A percentile compares a stretch with the other conserved stretches of the same genome.
phyloP scores from a whole-genome alignment of 1,140 invertebrate species.

The Zeugodacus cucurbitae region DNA sequence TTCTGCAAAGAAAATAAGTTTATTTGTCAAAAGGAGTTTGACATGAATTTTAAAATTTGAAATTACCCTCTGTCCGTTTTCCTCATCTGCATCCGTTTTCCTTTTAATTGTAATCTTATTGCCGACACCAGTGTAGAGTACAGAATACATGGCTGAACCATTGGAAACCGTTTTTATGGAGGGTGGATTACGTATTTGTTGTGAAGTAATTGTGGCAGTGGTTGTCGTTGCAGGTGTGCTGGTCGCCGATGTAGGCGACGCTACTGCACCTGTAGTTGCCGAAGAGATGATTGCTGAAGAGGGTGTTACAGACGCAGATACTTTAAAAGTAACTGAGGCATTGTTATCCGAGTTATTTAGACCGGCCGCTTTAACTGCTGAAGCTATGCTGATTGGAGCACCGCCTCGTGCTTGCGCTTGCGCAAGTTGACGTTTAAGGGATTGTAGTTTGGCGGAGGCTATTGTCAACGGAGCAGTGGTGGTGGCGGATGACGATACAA shows the following conservation, averaged over 20 bases:
- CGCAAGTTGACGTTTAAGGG: slow-evolving; percentile 43
- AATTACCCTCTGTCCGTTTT: slow-evolving; percentile 40
- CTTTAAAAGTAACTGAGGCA: neutral
- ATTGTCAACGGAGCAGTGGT: slow-evolving; percentile 40
- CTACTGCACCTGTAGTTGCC: neutral
- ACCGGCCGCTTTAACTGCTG: neutral
- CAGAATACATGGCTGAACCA: slow-evolving; percentile 79
- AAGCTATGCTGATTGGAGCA: neutral
- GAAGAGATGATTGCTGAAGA: neutral
- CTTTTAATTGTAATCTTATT: slow-evolving; percentile 86
- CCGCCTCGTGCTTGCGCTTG: slow-evolving; percentile 27
- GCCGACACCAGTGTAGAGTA: slow-evolving; percentile 80
- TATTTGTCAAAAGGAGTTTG: neutral
- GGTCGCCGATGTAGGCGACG: neutral
- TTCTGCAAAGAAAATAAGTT: slow-evolving; percentile 19
- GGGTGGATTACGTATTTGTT: slow-evolving; percentile 47
- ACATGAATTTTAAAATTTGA: neutral
- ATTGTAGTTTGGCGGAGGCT: slow-evolving; percentile 41
- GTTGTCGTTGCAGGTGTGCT: neutral
- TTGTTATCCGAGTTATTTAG: neutral
- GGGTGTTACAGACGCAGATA: neutral
- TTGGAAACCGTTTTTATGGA: slow-evolving; percentile 51
- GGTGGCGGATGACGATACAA: slow-evolving; percentile 39
- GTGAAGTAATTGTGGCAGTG: slow-evolving; percentile 32
- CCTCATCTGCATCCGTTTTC: slow-evolving; percentile 72